Evolutionary conservation across 2,888 invertebrate species (phyloP), one percentile per base, ranked within the genome.

Genomic region (Microdon myrmicae): DNA sequence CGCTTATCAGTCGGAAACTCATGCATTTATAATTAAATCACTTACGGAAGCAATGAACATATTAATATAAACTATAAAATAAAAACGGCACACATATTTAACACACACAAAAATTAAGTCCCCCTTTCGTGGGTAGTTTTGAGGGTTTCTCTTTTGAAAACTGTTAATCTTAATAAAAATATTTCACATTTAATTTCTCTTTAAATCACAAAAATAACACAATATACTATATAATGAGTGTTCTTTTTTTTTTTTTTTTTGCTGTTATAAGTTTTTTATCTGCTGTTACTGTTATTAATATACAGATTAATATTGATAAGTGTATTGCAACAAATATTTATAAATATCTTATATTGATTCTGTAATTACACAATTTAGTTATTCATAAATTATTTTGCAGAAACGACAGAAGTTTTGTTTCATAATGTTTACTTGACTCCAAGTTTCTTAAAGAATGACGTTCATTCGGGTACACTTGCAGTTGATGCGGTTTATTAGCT

Each of bases 391-490:
- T 81, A 75, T 89, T 89, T 79, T 96, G 94, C 70, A 98, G 82
- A 81, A 96, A 97, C 69, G 93, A 93, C 54, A 98, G 83, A 56
- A 98, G 82, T 38, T 92, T 93, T 4, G 96, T 95, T 81, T 98
- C 97, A 79, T 96, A 96, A 80, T 98, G 97, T 81, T 95, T 95
- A 72, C 93, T 95, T 20, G 95, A 92, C 81, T 95, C 94, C 75
- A 94, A 85, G 73, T 92, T 93, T 53, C 98, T 84, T 13, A 99
- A 84, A 9, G 97, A 97, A 78, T 99, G 99, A 67, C 99, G 85
- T 78, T 99, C 99, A 68, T 92, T 92, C 0, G 99, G 98, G 78
- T 97, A 99, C 12, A 99, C 86, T 86, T 97, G 91, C 60, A 95
- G 81, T 71, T 94, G 88, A 77, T 98, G 96, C 1, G 98, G 98